Evolutionary conservation across 2,797 vertebrate genomes (phyloP), one percentile per base, ranked within the genome.

Genomic region (Paramormyrops hopkinsi): DNA sequence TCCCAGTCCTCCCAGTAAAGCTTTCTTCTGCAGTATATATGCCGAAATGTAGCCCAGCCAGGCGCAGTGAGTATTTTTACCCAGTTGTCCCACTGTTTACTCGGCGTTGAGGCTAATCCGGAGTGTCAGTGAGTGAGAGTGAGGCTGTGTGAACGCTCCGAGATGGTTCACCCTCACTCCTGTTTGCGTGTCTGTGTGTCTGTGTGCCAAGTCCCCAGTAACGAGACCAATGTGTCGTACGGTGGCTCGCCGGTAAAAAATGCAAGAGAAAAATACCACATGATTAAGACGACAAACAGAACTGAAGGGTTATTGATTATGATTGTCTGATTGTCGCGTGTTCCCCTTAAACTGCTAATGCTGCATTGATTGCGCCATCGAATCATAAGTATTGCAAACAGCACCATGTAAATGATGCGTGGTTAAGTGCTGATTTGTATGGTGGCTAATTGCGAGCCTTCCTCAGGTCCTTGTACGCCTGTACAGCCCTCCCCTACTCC

Each of bases 31-130:
- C 83, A 48, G 48, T 2, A 29, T 1, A 48, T 14, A 14, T 19
- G 22, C 50, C n/a, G 56, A 41, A 69, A 12, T 19, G 82, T 19
- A 51, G 83, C 48, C 37, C 54, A 11, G 62, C 53, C 62, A 82
- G 53, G 22, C 37, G 0, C 6, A 12, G 50, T 46, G 86, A 14
- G 86, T 90, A 90, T 90, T 87, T 88, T 90, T 88, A 48, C 37
- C 89, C 41, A 53, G 50, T 46, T 11, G 69, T 46, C 86, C 89
- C 56, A 33, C 87, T 90, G 89, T 88, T 90, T 88, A 88, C 87
- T 62, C 50, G 22, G 8, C 76, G 29, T 37, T 41, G 79, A 89
- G 37, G 53, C 88, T 89, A 89, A 89, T 41, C 29, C 53, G n/a
- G 53, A 22, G 19, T 65, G 56, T 44, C 29, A 87, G 33, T 37